Conservation (phyloP, 2,113 vertebrate species). For the Atractosteus spatula region DNA sequence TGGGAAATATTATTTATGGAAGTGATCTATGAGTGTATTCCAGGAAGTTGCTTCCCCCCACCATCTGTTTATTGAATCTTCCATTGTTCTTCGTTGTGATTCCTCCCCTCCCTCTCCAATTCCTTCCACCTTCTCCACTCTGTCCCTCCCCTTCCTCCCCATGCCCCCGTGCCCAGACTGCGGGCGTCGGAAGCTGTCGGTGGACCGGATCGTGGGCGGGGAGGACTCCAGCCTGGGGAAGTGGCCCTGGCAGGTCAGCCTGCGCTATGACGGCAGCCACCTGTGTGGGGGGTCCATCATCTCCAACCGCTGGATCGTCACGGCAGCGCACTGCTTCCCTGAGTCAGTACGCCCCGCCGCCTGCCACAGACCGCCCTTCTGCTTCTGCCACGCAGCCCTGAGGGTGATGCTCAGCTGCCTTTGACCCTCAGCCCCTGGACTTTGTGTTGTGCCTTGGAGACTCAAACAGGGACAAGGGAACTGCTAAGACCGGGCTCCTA, state of each 20-base stretch:
- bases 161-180: constrained; percentile 28
- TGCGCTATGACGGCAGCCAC: constrained; percentile 53
- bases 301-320: constrained; percentile 63
- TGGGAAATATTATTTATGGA: too few species aligned
- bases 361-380: too few species aligned
- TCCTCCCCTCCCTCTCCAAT: background rate
- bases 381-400: too few species aligned
- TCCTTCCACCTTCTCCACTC: background rate
- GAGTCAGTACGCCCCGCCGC: constrained; percentile 15
- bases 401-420: too few species aligned
- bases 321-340: constrained; percentile 65
- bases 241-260: constrained; percentile 73
- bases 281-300: constrained; percentile 66
- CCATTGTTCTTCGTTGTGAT: too few species aligned
- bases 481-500: too few species aligned
- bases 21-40: too few species aligned
- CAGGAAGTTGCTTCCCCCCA: too few species aligned
- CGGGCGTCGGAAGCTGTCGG: constrained; percentile 22
- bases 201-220: constrained; percentile 62
- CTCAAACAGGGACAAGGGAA: too few species aligned
- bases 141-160: background rate
- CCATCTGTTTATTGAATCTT: too few species aligned
- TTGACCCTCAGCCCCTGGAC: too few species aligned
- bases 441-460: too few species aligned
- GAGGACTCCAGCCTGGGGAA: constrained; percentile 52